A percentile compares a stretch with the other conserved stretches of the same genome.
phyloP scores from a whole-genome alignment of 2,113 vertebrate genomes.

The Neotoma lepida region DNA sequence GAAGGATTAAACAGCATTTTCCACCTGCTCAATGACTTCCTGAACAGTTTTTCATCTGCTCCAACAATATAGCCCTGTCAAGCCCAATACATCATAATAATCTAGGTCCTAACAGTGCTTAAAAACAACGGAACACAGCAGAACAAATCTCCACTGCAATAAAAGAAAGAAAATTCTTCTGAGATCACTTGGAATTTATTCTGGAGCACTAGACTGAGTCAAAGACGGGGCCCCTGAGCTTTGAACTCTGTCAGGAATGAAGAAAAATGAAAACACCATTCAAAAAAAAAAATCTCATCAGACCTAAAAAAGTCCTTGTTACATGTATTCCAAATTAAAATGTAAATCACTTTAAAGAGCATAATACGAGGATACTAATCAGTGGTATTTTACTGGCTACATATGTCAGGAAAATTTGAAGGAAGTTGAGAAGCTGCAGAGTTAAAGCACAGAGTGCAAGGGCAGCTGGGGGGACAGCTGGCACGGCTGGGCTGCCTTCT shows the following conservation, averaged over 20 bases:
- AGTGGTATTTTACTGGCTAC: not conserved
- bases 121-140: constrained; percentile 7
- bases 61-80: constrained; percentile 68
- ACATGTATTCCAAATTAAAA: constrained; percentile 37
- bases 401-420: constrained; percentile 43
- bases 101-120: constrained; percentile 66
- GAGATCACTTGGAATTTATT: constrained; percentile 11
- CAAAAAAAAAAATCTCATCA: not conserved
- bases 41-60: constrained; percentile 71
- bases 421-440: not conserved
- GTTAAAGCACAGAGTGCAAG: not conserved
- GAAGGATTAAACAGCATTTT: constrained; percentile 77
- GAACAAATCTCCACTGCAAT: not conserved
- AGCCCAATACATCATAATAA: constrained; percentile 66
- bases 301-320: not conserved
- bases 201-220: constrained; percentile 40
- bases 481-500: not conserved
- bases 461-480: not conserved
- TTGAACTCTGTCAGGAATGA: constrained; percentile 53
- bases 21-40: constrained; percentile 77
- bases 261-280: constrained; percentile 18
- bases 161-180: constrained; percentile 34
- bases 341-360: constrained; percentile 18
- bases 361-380: constrained; percentile 21
- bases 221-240: constrained; percentile 55